These are phyloP conservation scores for Kryphioiulus occultus DNA, from an alignment of 2,888 invertebrate genomes.

Conservation along the genomic window DNA sequence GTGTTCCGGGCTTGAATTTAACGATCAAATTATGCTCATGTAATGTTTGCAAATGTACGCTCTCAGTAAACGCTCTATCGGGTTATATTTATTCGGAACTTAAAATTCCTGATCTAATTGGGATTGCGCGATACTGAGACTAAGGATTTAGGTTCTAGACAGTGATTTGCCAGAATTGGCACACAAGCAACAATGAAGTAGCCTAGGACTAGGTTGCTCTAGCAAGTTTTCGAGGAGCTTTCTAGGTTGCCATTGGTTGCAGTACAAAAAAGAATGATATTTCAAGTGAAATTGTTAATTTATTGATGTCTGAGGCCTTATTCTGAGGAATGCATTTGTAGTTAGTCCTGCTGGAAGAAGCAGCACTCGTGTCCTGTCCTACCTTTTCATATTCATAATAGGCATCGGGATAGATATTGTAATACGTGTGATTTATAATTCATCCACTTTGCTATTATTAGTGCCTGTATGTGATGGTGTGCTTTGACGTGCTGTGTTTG, in stretches of 20 bases:
- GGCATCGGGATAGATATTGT: background rate
- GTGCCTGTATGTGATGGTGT: background rate
- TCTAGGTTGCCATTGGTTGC: background rate
- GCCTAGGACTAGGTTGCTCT: background rate
- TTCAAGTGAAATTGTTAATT: background rate
- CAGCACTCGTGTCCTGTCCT: background rate
- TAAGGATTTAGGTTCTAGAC: background rate
- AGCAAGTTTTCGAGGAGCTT: background rate
- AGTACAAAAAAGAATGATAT: background rate
- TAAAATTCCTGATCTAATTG: background rate
- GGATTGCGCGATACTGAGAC: background rate
- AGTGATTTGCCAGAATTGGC: background rate
- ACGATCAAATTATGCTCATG: background rate
- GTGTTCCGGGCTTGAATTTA: background rate
- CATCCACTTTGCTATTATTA: background rate
- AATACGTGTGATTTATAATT: background rate
- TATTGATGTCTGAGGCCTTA: background rate
- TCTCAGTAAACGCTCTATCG: background rate
- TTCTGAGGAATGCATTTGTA: background rate
- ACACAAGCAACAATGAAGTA: background rate
- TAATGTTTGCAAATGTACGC: background rate
- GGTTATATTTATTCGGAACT: background rate
- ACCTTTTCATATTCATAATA: background rate
- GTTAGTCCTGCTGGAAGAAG: background rate
- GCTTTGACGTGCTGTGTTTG: background rate